These are phyloP conservation scores for Liparis tanakae DNA, from an alignment of 2,797 vertebrate genomes.

Conservation along the genomic window DNA sequence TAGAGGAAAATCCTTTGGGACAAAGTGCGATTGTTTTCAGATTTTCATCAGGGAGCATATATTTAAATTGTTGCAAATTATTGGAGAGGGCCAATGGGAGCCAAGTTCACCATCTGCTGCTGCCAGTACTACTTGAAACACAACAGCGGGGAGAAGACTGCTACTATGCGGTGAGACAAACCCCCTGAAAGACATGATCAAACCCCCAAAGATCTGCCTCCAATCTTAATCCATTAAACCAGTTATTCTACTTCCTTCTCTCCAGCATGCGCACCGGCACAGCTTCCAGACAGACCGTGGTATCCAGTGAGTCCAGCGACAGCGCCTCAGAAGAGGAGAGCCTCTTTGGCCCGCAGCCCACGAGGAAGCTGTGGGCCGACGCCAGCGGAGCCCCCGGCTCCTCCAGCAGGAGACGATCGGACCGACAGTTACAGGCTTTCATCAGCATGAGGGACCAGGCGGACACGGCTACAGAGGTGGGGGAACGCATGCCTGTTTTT, in stretches of 20 bases:
- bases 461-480: slow-evolving; percentile 91
- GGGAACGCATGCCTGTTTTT: neutral
- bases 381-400: slow-evolving; percentile 25
- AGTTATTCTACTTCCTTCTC: neutral
- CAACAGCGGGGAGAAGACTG: slow-evolving; percentile 78
- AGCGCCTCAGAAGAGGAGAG: slow-evolving; percentile 67
- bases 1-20: neutral
- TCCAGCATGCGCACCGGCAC: slow-evolving; percentile 30
- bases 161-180: slow-evolving; percentile 79
- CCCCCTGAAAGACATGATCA: neutral
- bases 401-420: slow-evolving; percentile 82
- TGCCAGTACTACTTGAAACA: slow-evolving; percentile 69
- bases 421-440: slow-evolving; percentile 87
- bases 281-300: slow-evolving; percentile 26
- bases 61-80: neutral
- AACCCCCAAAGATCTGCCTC: neutral
- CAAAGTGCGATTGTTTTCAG: neutral
- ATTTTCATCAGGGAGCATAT: slow-evolving; percentile 8
- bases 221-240: neutral
- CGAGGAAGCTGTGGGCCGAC: slow-evolving; percentile 58
- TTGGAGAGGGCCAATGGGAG: slow-evolving; percentile 76
- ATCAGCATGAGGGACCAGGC: slow-evolving; percentile 89
- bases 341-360: slow-evolving; percentile 73
- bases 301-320: slow-evolving; percentile 58
- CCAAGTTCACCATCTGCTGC: slow-evolving; percentile 80